Conservation (phyloP, 2,888 invertebrate genomes). For the Willowsia nigromaculata region DNA sequence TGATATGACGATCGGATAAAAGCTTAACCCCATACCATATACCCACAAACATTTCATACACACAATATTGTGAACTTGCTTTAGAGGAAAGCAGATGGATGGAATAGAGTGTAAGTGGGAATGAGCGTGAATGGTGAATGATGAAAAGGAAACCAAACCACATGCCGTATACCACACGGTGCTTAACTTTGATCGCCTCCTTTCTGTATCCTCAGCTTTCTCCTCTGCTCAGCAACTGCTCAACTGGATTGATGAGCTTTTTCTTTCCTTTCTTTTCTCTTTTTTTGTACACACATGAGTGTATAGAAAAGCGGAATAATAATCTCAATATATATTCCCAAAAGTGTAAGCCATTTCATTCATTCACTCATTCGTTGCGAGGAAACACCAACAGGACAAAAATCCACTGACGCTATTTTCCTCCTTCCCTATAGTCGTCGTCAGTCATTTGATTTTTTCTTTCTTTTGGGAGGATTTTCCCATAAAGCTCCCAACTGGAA, state of each 20-base stretch:
- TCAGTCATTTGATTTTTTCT: slow-evolving; percentile 12
- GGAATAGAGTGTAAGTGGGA: neutral
- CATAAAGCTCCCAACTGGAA: slow-evolving; percentile 37
- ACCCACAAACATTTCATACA: neutral
- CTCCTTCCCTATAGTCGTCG: neutral
- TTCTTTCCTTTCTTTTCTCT: slow-evolving; percentile 31
- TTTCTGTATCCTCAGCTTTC: too few relatives aligned
- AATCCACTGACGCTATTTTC: neutral
- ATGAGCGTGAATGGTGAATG: slow-evolving; percentile 8
- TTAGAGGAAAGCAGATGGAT: slow-evolving; percentile 1
- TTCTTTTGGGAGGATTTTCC: neutral
- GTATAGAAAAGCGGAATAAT: neutral
- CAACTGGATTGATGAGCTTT: slow-evolving; percentile 68
- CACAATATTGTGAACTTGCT: slow-evolving; percentile 43
- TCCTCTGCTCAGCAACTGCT: slow-evolving; percentile 29
- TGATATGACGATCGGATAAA: slow-evolving; percentile 11
- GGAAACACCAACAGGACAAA: neutral
- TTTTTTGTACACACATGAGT: neutral
- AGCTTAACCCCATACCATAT: too few relatives aligned
- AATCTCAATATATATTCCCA: neutral
- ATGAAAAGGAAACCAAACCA: slow-evolving; percentile 59
- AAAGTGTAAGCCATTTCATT: slow-evolving; percentile 11
- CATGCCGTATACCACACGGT: slow-evolving; percentile 63
- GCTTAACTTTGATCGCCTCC: slow-evolving; percentile 68
- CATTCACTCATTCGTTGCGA: slow-evolving; percentile 45